Percentiles rank a stretch among this genome's conserved stretches.
Evolutionary conservation across 2,797 vertebrate species (phyloP).

Genomic region (Sebastes iracundus): DNA sequence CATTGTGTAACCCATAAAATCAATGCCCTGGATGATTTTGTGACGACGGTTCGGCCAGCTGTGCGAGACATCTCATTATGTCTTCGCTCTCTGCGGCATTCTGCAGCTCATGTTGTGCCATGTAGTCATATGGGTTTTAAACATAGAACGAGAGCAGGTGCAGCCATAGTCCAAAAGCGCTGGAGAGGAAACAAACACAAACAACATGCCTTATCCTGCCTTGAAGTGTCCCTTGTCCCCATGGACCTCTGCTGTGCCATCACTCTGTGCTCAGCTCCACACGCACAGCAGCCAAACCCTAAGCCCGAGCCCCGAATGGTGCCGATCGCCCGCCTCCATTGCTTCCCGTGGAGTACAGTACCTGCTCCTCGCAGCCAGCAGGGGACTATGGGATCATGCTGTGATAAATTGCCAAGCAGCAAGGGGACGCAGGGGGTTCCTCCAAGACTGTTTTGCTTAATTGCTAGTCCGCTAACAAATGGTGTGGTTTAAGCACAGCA

Average conservation of each 20-base stretch:
- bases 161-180: constrained; percentile 57
- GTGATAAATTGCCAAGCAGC: constrained; percentile 74
- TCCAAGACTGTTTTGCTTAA: constrained; percentile 76
- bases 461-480: constrained; percentile 71
- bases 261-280: constrained; percentile 41
- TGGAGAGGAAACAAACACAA: constrained; percentile 70
- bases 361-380: constrained; percentile 41
- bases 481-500: constrained; percentile 72
- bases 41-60: constrained; percentile 52
- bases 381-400: constrained; percentile 58
- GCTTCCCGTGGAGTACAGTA: constrained; percentile 8
- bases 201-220: constrained; percentile 76
- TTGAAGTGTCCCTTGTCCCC: constrained; percentile 64
- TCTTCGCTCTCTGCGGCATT: constrained; percentile 51
- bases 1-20: constrained; percentile 64
- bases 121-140: constrained; percentile 60
- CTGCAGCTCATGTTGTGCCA: constrained; percentile 46
- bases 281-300: constrained; percentile 27
- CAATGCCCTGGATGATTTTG: constrained; percentile 62
- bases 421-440: constrained; percentile 47
- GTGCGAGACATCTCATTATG: constrained; percentile 67
- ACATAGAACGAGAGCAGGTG: constrained; percentile 71
- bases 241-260: constrained; percentile 56
- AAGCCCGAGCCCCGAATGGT: constrained; percentile 26
- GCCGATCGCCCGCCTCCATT: constrained; percentile 3